These are phyloP conservation scores for Tinamus major DNA, from an alignment of 2,797 vertebrate genomes.

Conservation along the genomic window DNA sequence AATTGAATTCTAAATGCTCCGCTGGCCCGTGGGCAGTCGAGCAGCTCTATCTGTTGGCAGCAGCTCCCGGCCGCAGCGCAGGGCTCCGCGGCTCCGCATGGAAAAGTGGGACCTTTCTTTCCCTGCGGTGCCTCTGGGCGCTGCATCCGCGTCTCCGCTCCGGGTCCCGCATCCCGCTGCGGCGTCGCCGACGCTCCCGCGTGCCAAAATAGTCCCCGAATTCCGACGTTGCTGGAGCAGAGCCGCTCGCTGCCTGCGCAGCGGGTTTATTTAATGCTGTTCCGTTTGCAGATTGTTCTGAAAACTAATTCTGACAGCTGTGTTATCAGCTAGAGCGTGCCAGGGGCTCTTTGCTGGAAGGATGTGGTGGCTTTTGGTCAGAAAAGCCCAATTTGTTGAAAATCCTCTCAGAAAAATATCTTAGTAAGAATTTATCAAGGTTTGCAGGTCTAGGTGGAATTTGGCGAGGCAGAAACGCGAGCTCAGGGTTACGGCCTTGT, in stretches of 20 bases:
- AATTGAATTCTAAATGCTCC: neutral
- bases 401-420: accelerated
- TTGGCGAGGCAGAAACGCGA: too few species aligned
- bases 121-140: neutral
- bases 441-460: neutral
- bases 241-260: too few species aligned
- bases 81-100: neutral
- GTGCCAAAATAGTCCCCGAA: too few species aligned
- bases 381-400: neutral
- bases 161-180: neutral
- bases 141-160: accelerated
- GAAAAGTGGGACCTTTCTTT: neutral
- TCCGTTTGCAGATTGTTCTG: neutral
- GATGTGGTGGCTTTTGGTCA: neutral
- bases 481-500: neutral
- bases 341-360: neutral
- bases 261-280: neutral
- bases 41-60: neutral
- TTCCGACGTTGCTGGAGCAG: neutral
- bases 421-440: neutral
- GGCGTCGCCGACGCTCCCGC: neutral
- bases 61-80: neutral
- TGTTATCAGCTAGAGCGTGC: accelerated
- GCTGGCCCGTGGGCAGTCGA: neutral
- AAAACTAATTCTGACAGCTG: neutral